Base-by-base conservation (phyloP, 2,888 invertebrate species). In the Orchesellides sinensis region DNA sequence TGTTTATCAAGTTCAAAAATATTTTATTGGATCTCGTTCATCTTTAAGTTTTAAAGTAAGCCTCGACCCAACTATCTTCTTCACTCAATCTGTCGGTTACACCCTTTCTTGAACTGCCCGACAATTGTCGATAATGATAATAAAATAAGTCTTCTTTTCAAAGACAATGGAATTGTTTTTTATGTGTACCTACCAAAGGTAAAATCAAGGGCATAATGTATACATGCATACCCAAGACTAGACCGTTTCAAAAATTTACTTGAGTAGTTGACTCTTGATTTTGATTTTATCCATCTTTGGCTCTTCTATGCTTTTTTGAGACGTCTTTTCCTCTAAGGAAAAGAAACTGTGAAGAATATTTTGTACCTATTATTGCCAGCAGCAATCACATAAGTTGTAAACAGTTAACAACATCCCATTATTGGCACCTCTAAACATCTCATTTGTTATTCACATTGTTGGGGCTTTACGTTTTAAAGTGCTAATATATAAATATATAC, bases 391-490 rank as follows among this genome's bases (percentile, higher is more conserved):
- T 5, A 35, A 23, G 35, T 65, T 19, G 23, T 40, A 65, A 65
- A 65, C 35, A 65, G 40, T 65, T 65, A 65, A 65, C 35, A 65
- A 40, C 65, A 65, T 65, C 40, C 29, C 40, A 40, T 65, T 65
- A 65, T 40, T 40, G 45, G 45, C 65, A 65, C 65, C 65, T 65
- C 65, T 23, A 40, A 65, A 65, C 65, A 40, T 35, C 65, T 65
- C 65, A 35, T 35, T 65, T 65, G 35, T 23, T 65, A 65, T 40
- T 59, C 23, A 21, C 59, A 59, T 59, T 59, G 59, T 59, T 59
- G 59, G 32, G 25, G 32, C 59, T 17, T 32, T 29, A 27, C 23
- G 19, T 10, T 14, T 35, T 35, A 35, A 8, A 12, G 12, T 35
- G 5, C 35, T 8, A 35, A 35, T 35, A 35, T 12, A 35, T 52